These are phyloP conservation scores for Tetragonisca angustula DNA, from an alignment of 2,888 invertebrate species.

Conservation along the genomic window DNA sequence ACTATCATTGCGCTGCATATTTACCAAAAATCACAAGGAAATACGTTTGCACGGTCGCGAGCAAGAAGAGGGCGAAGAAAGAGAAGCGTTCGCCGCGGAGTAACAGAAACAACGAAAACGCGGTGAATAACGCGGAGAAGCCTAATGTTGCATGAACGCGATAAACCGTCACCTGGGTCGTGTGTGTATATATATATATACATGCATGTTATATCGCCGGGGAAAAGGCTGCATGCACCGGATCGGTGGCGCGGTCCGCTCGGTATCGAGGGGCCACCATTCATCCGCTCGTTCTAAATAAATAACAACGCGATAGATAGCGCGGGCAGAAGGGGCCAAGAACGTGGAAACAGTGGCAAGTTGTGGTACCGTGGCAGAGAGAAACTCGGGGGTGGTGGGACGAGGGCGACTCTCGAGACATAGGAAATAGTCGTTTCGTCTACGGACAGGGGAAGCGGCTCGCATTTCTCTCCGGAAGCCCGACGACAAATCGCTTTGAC, in stretches of 20 bases:
- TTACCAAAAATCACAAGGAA: conserved; percentile 35
- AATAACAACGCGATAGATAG: conserved; percentile 73
- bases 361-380: neutral
- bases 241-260: conserved; percentile 38
- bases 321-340: conserved; percentile 3
- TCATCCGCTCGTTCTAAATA: conserved; percentile 75
- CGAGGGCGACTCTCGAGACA: conserved; percentile 64
- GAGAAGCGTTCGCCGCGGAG: neutral
- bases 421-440: conserved; percentile 70
- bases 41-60: conserved; percentile 43
- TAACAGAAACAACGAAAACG: conserved; percentile 62
- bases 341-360: conserved; percentile 23
- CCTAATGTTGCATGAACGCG: conserved; percentile 84
- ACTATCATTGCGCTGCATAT: conserved; percentile 27
- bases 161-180: conserved; percentile 80
- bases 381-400: neutral
- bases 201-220: conserved; percentile 2
- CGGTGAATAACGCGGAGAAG: conserved; percentile 81
- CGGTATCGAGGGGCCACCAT: conserved; percentile 72
- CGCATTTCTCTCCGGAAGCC: conserved; percentile 71
- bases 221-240: conserved; percentile 54
- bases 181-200: conserved; percentile 53
- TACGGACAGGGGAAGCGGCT: conserved; percentile 57
- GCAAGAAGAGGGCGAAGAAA: neutral
- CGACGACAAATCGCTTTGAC: conserved; percentile 79